Percentiles rank a stretch among this genome's conserved stretches.
Conservation (phyloP, 2,113 vertebrate species). For the Thamnophis sirtalis region DNA sequence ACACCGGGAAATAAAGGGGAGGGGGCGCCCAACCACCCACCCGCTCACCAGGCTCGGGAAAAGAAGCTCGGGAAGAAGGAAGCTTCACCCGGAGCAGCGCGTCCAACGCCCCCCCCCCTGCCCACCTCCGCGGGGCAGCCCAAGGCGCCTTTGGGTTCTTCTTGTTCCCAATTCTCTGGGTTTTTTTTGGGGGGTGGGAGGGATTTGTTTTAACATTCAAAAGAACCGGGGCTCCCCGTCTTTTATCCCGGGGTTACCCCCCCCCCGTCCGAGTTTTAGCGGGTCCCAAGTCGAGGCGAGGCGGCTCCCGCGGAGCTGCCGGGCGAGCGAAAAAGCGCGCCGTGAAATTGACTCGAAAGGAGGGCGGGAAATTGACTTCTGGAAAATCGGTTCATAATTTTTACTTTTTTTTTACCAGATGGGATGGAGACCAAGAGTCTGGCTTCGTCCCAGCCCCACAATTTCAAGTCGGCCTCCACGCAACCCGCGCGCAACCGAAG, state of each 20-base stretch:
- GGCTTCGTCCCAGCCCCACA: not conserved
- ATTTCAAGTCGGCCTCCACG: not conserved
- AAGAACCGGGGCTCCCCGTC: not conserved
- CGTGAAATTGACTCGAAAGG: not conserved
- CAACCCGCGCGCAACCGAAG: too few relatives aligned
- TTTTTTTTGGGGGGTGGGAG: rapidly evolving
- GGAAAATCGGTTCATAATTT: not conserved
- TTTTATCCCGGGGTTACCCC: not conserved
- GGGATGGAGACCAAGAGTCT: not conserved
- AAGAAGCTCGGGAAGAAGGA: not conserved
- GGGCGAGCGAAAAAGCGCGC: not conserved
- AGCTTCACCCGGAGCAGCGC: not conserved
- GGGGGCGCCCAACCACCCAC: not conserved
- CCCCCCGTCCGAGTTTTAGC: not conserved
- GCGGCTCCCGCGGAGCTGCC: not conserved
- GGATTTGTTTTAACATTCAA: not conserved
- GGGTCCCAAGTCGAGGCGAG: not conserved
- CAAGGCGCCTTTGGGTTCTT: not conserved
- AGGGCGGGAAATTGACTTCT: not conserved
- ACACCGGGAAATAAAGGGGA: not conserved
- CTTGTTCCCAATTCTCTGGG: not conserved
- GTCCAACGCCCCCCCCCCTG: not conserved
- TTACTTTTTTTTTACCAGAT: not conserved
- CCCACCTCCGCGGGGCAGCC: not conserved
- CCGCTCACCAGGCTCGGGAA: not conserved